These are phyloP conservation scores for Menidia beryllina DNA, from an alignment of 2,113 vertebrate species.

Conservation along the genomic window DNA sequence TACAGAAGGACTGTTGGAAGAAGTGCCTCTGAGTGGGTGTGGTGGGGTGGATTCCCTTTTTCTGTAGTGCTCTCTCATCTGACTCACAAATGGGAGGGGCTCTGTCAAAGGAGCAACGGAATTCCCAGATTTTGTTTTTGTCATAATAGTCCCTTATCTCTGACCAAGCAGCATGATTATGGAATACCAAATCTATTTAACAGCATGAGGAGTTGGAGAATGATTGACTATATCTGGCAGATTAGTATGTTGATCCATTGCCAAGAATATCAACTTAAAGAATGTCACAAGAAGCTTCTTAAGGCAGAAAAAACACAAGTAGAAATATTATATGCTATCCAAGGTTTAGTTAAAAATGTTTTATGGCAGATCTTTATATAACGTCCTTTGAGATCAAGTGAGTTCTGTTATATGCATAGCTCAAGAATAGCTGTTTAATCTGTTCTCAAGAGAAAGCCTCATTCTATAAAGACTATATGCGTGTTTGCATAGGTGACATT, in stretches of 20 bases:
- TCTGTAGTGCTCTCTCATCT: slow-evolving; percentile 54
- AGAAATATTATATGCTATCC: neutral
- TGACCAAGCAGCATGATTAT: slow-evolving; percentile 1
- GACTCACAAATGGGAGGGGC: slow-evolving; percentile 54
- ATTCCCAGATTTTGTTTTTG: slow-evolving; percentile 35
- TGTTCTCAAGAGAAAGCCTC: neutral
- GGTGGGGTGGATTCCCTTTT: slow-evolving; percentile 62
- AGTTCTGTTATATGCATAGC: neutral
- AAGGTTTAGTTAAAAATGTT: neutral
- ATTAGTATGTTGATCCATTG: slow-evolving; percentile 1
- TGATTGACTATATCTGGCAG: neutral
- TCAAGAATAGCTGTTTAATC: neutral
- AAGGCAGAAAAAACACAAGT: slow-evolving; percentile 1
- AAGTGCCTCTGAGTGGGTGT: slow-evolving; percentile 62
- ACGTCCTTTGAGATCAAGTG: neutral
- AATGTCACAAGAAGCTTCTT: neutral
- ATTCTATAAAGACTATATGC: neutral
- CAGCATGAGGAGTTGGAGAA: neutral
- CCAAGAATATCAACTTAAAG: neutral
- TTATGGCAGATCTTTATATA: neutral
- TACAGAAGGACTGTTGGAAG: slow-evolving; percentile 28
- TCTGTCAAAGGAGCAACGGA: slow-evolving; percentile 34
- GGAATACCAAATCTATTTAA: neutral
- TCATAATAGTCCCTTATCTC: neutral
- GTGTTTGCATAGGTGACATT: neutral